Evolutionary conservation across 1,140 invertebrate genomes (phyloP).

Genomic region (Anastrepha ludens): DNA sequence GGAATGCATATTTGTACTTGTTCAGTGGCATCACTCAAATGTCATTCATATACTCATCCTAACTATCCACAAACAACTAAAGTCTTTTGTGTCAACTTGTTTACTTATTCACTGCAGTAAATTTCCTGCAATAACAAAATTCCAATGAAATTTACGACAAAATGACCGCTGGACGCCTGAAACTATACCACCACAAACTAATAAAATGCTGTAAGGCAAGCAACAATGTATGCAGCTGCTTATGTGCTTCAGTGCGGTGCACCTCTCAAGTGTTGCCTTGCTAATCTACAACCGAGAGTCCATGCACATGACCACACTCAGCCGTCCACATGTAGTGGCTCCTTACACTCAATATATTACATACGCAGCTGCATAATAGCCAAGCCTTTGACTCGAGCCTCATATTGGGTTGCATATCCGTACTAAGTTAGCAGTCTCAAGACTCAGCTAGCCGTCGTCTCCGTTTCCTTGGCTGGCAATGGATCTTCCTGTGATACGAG

Average conservation of each 20-base stretch:
- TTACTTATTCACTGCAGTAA: neutral
- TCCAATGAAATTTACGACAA: constrained; percentile 37
- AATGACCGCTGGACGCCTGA: constrained; percentile 24
- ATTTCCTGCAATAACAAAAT: constrained; percentile 1
- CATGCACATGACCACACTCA: neutral
- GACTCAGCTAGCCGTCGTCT: neutral
- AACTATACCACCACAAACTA: neutral
- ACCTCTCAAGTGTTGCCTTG: neutral
- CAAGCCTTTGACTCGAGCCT: neutral
- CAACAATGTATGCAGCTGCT: neutral
- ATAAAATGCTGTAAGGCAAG: constrained; percentile 24
- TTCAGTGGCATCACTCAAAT: too few relatives aligned
- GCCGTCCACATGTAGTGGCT: neutral
- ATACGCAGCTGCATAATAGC: neutral
- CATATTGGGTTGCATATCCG: constrained; percentile 28
- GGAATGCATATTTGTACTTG: too few relatives aligned
- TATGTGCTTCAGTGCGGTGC: neutral
- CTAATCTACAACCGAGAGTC: neutral
- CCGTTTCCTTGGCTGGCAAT: neutral
- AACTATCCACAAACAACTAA: too few relatives aligned
- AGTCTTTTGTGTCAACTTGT: neutral
- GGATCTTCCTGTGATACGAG: neutral
- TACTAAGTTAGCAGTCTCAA: constrained; percentile 26
- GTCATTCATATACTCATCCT: too few relatives aligned
- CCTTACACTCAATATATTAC: neutral